Conservation (phyloP, 1,140 invertebrate genomes). For the Drosophila trapezifrons region DNA sequence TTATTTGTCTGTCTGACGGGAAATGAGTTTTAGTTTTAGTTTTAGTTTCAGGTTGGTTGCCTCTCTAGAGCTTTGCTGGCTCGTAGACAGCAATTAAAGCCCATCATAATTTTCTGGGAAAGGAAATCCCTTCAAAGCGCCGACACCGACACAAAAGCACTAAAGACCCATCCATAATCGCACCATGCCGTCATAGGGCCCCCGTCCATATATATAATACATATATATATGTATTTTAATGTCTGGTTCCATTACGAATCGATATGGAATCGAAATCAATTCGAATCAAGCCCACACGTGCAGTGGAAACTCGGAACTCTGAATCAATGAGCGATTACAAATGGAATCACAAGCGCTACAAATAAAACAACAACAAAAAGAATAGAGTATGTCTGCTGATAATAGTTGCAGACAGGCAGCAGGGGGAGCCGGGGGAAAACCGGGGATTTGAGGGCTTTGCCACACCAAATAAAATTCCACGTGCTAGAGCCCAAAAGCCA, state of each 20-base stretch:
- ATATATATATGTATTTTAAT: conserved; percentile 7
- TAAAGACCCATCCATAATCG: conserved; percentile 37
- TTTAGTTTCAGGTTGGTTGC: neutral
- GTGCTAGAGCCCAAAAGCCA: conserved; percentile 30
- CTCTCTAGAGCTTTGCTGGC: neutral
- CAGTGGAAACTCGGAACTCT: conserved; percentile 34
- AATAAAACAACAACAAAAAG: neutral
- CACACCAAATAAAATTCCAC: conserved; percentile 32
- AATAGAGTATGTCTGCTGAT: conserved; percentile 37
- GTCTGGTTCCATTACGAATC: conserved; percentile 44
- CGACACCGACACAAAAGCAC: conserved; percentile 20
- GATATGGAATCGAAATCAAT: conserved; percentile 36
- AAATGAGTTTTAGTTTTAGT: conserved; percentile 31
- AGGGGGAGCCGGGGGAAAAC: conserved; percentile 2
- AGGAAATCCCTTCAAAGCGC: conserved; percentile 51
- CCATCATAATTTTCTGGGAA: conserved; percentile 19
- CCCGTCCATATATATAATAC: conserved; percentile 1
- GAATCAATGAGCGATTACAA: conserved; percentile 56
- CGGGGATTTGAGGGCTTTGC: conserved; percentile 8
- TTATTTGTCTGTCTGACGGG: conserved; percentile 25
- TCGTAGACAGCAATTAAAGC: conserved; percentile 40
- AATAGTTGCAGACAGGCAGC: conserved; percentile 40
- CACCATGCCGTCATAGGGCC: conserved; percentile 34
- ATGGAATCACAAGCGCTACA: conserved; percentile 33
- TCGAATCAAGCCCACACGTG: conserved; percentile 29